Percentiles rank a stretch among this genome's conserved stretches.
phyloP scores from a whole-genome alignment of 2,113 vertebrate genomes.

The Cyprinodon variegatus region DNA sequence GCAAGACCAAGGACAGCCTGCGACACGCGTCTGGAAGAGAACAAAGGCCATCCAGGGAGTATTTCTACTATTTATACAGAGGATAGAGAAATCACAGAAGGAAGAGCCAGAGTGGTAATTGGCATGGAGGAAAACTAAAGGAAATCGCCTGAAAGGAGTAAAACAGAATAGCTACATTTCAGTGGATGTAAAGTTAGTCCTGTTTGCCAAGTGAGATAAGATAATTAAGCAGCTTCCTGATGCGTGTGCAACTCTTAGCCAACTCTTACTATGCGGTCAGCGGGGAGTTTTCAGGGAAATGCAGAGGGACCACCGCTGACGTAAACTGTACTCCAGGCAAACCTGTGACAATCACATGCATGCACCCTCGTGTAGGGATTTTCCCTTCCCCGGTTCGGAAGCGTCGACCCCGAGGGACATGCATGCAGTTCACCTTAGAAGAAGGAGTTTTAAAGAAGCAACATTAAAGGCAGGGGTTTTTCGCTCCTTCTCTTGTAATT shows the following conservation, averaged over 20 bases:
- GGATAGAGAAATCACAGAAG: background rate
- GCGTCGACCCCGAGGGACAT: slow-evolving; percentile 15
- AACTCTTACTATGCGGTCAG: slow-evolving; percentile 4
- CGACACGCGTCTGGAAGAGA: background rate
- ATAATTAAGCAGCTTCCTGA: background rate
- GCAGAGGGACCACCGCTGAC: slow-evolving; percentile 46
- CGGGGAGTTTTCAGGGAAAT: slow-evolving; percentile 15
- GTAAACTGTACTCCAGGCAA: slow-evolving; percentile 15
- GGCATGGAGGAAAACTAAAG: background rate
- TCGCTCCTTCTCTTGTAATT: background rate
- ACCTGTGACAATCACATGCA: background rate
- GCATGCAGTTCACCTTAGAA: background rate
- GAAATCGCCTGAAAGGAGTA: background rate
- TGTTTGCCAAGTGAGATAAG: background rate
- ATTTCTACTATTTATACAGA: background rate
- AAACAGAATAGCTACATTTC: background rate
- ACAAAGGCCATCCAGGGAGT: background rate
- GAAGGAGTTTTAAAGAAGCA: slow-evolving; percentile 9
- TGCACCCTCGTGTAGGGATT: slow-evolving; percentile 15
- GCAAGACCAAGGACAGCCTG: background rate
- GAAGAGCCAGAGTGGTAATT: background rate
- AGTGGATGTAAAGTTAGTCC: background rate
- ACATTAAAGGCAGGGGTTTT: background rate
- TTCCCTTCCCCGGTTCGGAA: slow-evolving; percentile 1
- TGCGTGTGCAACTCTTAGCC: background rate